Evolutionary conservation across 2,797 vertebrate species (phyloP), one percentile per base, ranked within the genome.

Genomic region (Sebastes glaucus): DNA sequence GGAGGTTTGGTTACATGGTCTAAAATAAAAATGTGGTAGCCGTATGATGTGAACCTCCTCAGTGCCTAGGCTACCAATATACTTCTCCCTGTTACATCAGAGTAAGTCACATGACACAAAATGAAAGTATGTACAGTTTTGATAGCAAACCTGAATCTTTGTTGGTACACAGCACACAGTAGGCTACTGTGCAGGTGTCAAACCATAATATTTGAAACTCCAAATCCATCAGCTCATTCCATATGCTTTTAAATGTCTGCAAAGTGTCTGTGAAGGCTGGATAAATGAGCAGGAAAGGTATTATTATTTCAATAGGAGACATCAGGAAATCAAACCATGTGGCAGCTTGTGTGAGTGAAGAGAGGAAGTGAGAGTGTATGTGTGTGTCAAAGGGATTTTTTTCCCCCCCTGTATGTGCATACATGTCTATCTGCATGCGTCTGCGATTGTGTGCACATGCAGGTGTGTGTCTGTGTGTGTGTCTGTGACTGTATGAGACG

Each of bases 251-350:
- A 32, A 66, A 61, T 63, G n/a, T 71, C 71, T 68, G 32, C 11
- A 42, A 72, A 57, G 46, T 66, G 46, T 78, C 70, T 71, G 33
- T 61, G 33, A 80, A 84, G 76, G 42, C 65, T 71, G 53, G 71
- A 72, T 85, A 77, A 83, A 88, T 77, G 28, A 86, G 60, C 74
- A 83, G 74, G 78, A 90, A 83, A 81, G 9, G 74, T 80, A 86
- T 89, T 77, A 89, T 79, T 89, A 83, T 91, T 92, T 92, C 65
- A 92, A 86, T 25, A 82, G 71, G 57, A 84, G 63, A 78, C 65
- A 79, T 78, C 63, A 59, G 74, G 85, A 88, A 90, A 88, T 86
- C 79, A 63, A 84, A 74, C 52, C 71, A 84, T 73, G 71, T 79
- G 77, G 65, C 77, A 74, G 53, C 38, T 77, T 81, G 65, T 81